Percentiles rank a stretch among this genome's conserved stretches.
Conservation (phyloP, 2,888 invertebrate species). For the Orchestes rusci region DNA sequence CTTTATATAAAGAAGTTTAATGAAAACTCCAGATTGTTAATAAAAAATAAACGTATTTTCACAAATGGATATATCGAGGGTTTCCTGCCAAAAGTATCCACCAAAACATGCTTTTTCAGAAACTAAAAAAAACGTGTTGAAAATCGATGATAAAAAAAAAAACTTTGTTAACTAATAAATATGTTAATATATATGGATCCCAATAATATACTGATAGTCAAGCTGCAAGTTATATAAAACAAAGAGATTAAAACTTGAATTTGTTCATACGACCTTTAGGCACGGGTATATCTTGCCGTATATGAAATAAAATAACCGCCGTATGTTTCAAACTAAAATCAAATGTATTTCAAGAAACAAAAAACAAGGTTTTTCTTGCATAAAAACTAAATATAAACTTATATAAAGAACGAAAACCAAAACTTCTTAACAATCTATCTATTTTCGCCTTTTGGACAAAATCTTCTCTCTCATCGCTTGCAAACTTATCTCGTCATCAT, state of each 20-base stretch:
- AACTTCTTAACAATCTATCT: not conserved
- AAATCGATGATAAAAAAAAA: not conserved
- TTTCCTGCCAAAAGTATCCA: not conserved
- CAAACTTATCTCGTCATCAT: not conserved
- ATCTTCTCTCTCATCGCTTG: not conserved
- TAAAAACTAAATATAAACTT: not conserved
- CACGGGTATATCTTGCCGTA: not conserved
- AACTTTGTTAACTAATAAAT: too few relatives aligned
- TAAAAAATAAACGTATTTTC: too few relatives aligned
- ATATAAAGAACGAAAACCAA: not conserved
- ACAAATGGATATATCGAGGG: not conserved
- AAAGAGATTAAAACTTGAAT: too few relatives aligned
- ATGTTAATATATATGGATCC: too few relatives aligned
- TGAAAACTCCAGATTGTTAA: too few relatives aligned
- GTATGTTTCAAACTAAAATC: not conserved
- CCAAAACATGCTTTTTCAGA: not conserved
- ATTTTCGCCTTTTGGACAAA: slow-evolving; percentile 1
- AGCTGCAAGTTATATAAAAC: too few relatives aligned
- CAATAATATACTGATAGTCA: too few relatives aligned
- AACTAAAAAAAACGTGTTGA: not conserved
- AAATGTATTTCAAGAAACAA: not conserved
- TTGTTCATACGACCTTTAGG: not conserved
- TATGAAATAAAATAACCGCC: too few relatives aligned
- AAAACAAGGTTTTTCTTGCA: not conserved
- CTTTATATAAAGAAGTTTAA: too few relatives aligned